Conservation (phyloP, 2,888 invertebrate species). For the Globia sparganii region DNA sequence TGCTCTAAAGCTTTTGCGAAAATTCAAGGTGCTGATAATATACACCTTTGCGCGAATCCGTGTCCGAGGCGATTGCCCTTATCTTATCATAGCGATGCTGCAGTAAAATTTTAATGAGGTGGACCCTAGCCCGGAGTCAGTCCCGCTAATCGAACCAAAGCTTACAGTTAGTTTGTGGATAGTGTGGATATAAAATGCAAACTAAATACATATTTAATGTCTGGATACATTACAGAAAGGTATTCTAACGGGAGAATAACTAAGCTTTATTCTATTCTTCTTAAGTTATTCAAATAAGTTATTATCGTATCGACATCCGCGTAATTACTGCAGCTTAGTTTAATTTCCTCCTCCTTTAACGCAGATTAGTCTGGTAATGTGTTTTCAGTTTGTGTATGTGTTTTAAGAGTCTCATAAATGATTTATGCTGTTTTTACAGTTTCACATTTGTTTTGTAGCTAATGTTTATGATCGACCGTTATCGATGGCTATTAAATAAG, state of each 20-base stretch:
- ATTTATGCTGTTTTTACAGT: slow-evolving; percentile 69
- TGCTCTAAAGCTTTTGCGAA: background rate
- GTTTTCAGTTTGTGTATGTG: slow-evolving; percentile 63
- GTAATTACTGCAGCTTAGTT: slow-evolving; percentile 9
- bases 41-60: slow-evolving; percentile 67
- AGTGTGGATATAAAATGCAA: slow-evolving; percentile 70
- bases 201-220: slow-evolving; percentile 61
- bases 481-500: slow-evolving; percentile 44
- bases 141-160: slow-evolving; percentile 81
- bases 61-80: slow-evolving; percentile 67
- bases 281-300: slow-evolving; percentile 13
- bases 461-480: slow-evolving; percentile 54
- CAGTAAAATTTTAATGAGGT: slow-evolving; percentile 86
- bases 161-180: slow-evolving; percentile 78
- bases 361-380: slow-evolving; percentile 54
- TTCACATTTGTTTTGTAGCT: slow-evolving; percentile 63
- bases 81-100: slow-evolving; percentile 79
- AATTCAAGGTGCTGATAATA: slow-evolving; percentile 59
- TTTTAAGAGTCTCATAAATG: slow-evolving; percentile 67
- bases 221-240: slow-evolving; percentile 44
- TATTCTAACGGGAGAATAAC: slow-evolving; percentile 47
- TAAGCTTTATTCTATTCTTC: slow-evolving; percentile 39
- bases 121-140: slow-evolving; percentile 68
- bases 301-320: slow-evolving; percentile 14
- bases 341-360: slow-evolving; percentile 34